These are phyloP conservation scores for Palythoa caribaeorum DNA, from an alignment of 92 coral and sea anemone genomes.

Conservation along the genomic window DNA sequence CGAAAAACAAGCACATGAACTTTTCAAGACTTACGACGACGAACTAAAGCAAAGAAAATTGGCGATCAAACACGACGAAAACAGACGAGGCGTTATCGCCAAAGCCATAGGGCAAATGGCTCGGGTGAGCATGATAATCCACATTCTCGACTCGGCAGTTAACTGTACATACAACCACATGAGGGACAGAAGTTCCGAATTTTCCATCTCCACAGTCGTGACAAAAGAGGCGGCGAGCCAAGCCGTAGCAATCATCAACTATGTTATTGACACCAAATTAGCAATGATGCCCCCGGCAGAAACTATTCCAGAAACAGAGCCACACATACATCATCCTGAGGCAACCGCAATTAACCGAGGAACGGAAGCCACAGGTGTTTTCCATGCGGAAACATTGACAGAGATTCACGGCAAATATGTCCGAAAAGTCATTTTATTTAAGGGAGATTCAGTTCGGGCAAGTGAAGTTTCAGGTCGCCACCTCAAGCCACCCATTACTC, in stretches of 20 bases:
- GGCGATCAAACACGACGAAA: constrained; percentile 44
- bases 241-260: constrained; percentile 24
- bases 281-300: constrained; percentile 34
- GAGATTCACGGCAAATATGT: constrained; percentile 53
- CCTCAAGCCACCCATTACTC: constrained; percentile 51
- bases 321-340: neutral
- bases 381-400: constrained; percentile 47
- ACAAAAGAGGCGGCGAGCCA: constrained; percentile 17
- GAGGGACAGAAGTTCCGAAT: constrained; percentile 28
- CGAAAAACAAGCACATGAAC: constrained; percentile 43
- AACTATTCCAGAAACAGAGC: neutral
- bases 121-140: constrained; percentile 58
- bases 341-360: neutral
- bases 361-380: constrained; percentile 10
- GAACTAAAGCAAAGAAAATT: constrained; percentile 58
- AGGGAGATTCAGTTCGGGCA: constrained; percentile 46
- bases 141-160: constrained; percentile 52
- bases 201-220: neutral
- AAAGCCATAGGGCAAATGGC: constrained; percentile 65
- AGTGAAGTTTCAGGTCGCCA: constrained; percentile 60
- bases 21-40: constrained; percentile 53
- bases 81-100: constrained; percentile 53
- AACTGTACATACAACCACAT: constrained; percentile 25
- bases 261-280: constrained; percentile 31
- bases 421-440: constrained; percentile 35